phyloP scores from a whole-genome alignment of 23 tunicate genomes.

The Styela plicata region DNA sequence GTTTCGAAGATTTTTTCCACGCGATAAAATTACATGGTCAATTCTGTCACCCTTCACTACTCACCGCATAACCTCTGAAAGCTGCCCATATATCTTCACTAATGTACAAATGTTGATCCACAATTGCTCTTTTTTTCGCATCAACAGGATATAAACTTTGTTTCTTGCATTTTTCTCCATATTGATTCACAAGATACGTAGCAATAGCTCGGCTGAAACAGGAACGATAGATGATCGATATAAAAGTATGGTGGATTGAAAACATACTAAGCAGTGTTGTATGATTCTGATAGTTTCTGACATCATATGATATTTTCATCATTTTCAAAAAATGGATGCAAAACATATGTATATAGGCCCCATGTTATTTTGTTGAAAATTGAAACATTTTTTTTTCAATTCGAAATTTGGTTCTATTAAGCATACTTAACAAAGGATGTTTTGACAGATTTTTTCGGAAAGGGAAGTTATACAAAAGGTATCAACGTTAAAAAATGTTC shows the following conservation, averaged over 20 bases:
- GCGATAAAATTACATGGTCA: too few relatives aligned
- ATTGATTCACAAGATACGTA: constrained; percentile 49
- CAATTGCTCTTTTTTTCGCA: constrained; percentile 35
- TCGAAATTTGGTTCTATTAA: too few relatives aligned
- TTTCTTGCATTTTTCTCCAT: constrained; percentile 32
- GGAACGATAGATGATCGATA: not conserved
- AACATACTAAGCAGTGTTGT: not conserved
- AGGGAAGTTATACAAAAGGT: too few relatives aligned
- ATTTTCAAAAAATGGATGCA: too few relatives aligned
- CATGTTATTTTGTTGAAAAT: too few relatives aligned
- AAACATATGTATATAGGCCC: too few relatives aligned
- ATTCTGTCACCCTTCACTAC: too few relatives aligned
- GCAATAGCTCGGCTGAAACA: constrained; percentile 65
- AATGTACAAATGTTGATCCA: constrained; percentile 38
- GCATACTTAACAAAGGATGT: too few relatives aligned
- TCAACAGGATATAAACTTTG: constrained; percentile 43
- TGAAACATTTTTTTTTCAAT: not conserved
- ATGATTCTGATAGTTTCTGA: not conserved
- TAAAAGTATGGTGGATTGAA: not conserved
- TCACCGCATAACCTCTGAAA: constrained; percentile 6
- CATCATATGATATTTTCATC: too few relatives aligned
- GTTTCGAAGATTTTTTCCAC: too few relatives aligned
- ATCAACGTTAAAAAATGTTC: too few relatives aligned
- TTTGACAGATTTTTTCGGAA: too few relatives aligned
- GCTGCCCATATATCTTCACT: not conserved